These are phyloP conservation scores for Strix aluco DNA, from an alignment of 2,113 vertebrate species.

Conservation along the genomic window DNA sequence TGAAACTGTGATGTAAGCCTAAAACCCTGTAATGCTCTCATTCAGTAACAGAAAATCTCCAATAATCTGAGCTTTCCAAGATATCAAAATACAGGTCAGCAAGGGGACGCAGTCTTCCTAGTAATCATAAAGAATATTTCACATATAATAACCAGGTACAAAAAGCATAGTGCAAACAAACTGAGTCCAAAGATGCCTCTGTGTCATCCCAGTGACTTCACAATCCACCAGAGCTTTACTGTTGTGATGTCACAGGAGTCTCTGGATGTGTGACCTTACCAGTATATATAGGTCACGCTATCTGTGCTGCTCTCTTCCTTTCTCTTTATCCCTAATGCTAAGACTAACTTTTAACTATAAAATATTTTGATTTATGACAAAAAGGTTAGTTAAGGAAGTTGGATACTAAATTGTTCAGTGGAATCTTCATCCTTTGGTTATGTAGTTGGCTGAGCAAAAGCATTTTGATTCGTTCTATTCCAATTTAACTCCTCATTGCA, in stretches of 20 bases:
- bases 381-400: conserved; percentile 23
- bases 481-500: conserved; percentile 27
- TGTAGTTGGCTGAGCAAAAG: conserved; percentile 45
- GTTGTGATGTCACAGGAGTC: background rate
- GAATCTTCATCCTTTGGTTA: conserved; percentile 55
- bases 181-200: background rate
- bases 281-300: background rate
- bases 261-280: background rate
- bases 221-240: background rate
- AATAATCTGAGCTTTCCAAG: conserved; percentile 27
- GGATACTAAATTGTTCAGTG: conserved; percentile 30
- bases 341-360: conserved; percentile 20
- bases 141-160: background rate
- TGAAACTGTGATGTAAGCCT: background rate
- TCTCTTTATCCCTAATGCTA: background rate
- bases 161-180: background rate
- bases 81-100: background rate
- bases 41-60: background rate
- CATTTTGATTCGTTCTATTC: conserved; percentile 48
- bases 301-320: background rate
- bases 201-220: background rate
- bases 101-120: background rate
- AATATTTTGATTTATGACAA: conserved; percentile 57
- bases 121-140: background rate
- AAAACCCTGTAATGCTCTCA: background rate